Percentiles rank a stretch among this genome's conserved stretches.
These are phyloP conservation scores for Brachionus asplanchnoidis DNA, from an alignment of 1,140 invertebrate species.

Conservation along the genomic window DNA sequence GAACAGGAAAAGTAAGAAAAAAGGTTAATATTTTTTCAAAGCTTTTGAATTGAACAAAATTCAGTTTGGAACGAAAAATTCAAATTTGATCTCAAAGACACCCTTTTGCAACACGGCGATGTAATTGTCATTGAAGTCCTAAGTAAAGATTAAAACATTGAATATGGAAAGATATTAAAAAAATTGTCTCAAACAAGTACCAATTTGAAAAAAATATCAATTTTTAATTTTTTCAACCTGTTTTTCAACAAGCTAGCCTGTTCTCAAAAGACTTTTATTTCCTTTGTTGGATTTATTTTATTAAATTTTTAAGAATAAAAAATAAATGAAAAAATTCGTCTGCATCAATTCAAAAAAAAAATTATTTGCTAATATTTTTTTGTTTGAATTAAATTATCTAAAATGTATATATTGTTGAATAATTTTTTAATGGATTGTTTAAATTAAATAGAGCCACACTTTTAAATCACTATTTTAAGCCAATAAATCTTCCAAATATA, in stretches of 20 bases:
- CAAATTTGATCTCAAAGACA: constrained; percentile 49
- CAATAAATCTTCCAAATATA: not conserved
- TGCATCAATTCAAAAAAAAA: no score
- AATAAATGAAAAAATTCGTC: no score
- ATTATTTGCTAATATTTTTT: no score
- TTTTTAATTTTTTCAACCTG: not conserved
- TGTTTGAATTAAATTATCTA: not conserved
- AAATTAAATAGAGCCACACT: not conserved
- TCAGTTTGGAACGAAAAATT: constrained; percentile 53
- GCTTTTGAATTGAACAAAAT: constrained; percentile 44
- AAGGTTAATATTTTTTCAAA: no score
- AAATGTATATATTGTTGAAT: not conserved
- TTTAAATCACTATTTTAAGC: not conserved
- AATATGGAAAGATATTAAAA: constrained; percentile 43
- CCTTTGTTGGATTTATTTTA: no score
- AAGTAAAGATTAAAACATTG: constrained; percentile 48
- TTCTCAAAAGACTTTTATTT: no score
- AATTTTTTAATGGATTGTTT: not conserved
- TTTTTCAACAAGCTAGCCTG: no score
- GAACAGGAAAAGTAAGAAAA: no score
- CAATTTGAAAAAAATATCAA: not conserved
- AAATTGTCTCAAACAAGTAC: constrained; percentile 52
- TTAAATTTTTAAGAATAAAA: no score
- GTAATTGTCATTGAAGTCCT: constrained; percentile 47
- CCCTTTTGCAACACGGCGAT: constrained; percentile 45